Percentiles rank a stretch among this genome's conserved stretches.
Conservation (phyloP, 2,113 vertebrate species). For the Urocitellus parryii region DNA sequence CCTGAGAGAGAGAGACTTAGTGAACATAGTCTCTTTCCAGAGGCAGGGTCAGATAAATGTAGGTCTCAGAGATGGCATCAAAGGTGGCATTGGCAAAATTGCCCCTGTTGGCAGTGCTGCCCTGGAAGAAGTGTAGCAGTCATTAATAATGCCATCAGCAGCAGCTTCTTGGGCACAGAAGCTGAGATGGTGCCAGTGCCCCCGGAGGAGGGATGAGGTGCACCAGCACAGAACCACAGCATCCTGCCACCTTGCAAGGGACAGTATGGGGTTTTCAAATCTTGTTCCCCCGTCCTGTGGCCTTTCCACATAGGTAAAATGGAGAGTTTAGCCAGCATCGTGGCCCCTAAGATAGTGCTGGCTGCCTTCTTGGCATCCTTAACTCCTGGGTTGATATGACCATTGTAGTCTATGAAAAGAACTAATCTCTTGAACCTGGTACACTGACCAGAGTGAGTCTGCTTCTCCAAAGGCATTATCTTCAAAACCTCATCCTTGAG, state of each 20-base stretch:
- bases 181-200: constrained; percentile 97
- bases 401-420: constrained; percentile 97
- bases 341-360: constrained; percentile 93
- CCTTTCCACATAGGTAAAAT: constrained; percentile 95
- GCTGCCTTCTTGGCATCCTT: constrained; percentile 79
- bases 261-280: constrained; percentile 97
- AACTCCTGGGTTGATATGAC: constrained; percentile 96
- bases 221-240: constrained; percentile 95
- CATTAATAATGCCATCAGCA: constrained; percentile 99
- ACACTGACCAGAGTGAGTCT: constrained; percentile 97
- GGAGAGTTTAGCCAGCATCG: constrained; percentile 96
- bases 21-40: constrained; percentile 98
- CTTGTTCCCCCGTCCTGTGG: constrained; percentile 99
- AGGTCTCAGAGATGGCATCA: constrained; percentile 98
- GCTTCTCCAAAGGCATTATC: constrained; percentile 99
- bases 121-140: constrained; percentile 96
- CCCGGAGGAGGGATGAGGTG: constrained; percentile 95
- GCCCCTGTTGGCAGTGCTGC: constrained; percentile 96
- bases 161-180: constrained; percentile 97
- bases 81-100: constrained; percentile 99
- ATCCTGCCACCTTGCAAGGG: constrained; percentile 96
- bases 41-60: constrained; percentile 97
- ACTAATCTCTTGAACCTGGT: constrained; percentile 99
- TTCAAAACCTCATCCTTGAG: constrained; percentile 98
- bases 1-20: constrained; percentile 98